A percentile compares a stretch with the other conserved stretches of the same genome.
phyloP scores from a whole-genome alignment of 2,888 invertebrate species.

The Heliconius cydno region DNA sequence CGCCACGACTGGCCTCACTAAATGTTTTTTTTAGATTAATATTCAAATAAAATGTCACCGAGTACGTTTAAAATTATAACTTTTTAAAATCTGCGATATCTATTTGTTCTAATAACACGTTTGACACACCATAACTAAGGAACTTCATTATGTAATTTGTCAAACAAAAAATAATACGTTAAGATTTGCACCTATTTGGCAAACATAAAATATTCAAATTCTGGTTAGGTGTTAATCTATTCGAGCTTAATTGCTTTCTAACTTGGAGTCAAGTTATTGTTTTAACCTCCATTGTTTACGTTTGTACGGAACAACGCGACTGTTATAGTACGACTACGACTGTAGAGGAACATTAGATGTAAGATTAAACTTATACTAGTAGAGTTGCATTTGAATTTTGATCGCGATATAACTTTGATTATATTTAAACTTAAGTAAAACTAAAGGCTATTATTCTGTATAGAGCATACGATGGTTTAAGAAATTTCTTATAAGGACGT shows the following conservation, averaged over 20 bases:
- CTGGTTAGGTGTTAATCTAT: slow-evolving; percentile 34
- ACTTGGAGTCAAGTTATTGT: slow-evolving; percentile 31
- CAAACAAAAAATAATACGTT: not conserved
- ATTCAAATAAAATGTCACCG: no score
- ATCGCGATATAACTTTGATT: slow-evolving; percentile 21
- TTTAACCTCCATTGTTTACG: slow-evolving; percentile 30
- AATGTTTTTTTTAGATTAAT: no score
- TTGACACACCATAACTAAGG: not conserved
- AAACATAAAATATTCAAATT: slow-evolving; percentile 26
- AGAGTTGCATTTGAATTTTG: slow-evolving; percentile 30
- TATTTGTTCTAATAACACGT: not conserved
- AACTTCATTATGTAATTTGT: not conserved
- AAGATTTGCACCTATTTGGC: not conserved
- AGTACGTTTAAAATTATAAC: no score
- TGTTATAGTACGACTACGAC: not conserved
- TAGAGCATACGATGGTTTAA: not conserved
- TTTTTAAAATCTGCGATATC: no score
- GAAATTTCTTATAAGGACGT: not conserved
- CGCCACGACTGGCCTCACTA: no score
- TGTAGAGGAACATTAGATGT: slow-evolving; percentile 13
- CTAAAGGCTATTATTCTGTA: not conserved
- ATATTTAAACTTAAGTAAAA: not conserved
- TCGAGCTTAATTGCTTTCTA: slow-evolving; percentile 31
- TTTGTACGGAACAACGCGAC: slow-evolving; percentile 1
- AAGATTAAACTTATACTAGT: slow-evolving; percentile 7